Base-by-base conservation (phyloP, 2,888 invertebrate genomes). In the Cheilosia urbana region DNA sequence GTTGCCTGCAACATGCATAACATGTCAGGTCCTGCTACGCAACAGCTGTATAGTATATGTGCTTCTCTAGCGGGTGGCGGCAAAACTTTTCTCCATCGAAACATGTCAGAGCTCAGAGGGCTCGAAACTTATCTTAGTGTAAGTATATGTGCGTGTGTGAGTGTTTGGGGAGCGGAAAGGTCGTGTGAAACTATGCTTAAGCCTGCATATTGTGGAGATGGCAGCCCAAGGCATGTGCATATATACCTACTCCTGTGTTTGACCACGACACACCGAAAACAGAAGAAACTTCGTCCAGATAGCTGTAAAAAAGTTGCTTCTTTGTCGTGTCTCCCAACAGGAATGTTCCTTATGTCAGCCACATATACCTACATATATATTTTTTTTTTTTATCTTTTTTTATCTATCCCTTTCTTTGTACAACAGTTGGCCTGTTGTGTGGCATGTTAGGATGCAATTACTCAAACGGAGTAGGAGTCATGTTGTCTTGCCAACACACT, bases 381-480 rank as follows among this genome's bases (percentile, higher is more conserved):
- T 5, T 42, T 42, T 30, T 65, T 27, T 45, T 40, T 40, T 30
- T 6, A 27, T 27, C 3, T 42, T 42, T 30, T 65, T 27, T 45
- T 40, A 34, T 30, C 68, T 9, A n/a, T 62, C 30, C 40, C 65
- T 76, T 62, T 62, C 57, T 71, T 65, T 80, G 65, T 62, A 71
- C 71, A 76, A 80, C 85, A 81, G 85, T 81, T 85, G 76, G 76
- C 72, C 58, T 81, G 76, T 76, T 75, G 62, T 85, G 85, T 85
- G 85, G 81, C 80, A 85, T 81, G 81, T 76, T 76, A 63, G 24
- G 76, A 76, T 85, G 85, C 81, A 85, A 80, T 85, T 85, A 81
- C 85, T 85, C 79, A 80, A 66, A 76, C 60, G 53, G 47, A 53
- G 42, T 34, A 80, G 76, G 84, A 85, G 76, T 85, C 85, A 62